Evolutionary conservation across 1,140 invertebrate genomes (phyloP).

Genomic region (fruit fly (Drosophila melanogaster)): Release_6_plus_ISO1_MT NC_004354.4:20720001-20720500

Average conservation of each 20-base stretch:
- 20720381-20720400: slow-evolving; percentile 66
- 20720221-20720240: slow-evolving; percentile 65
- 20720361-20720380: slow-evolving; percentile 67
- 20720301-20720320: neutral
- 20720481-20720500: slow-evolving; percentile 67
- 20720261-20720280: neutral
- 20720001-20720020: slow-evolving; percentile 36
- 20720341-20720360: slow-evolving; percentile 31
- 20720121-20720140: slow-evolving; percentile 76
- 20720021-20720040: neutral
- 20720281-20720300: slow-evolving; percentile 12
- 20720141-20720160: slow-evolving; percentile 84
- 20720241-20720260: slow-evolving; percentile 79
- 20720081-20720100: neutral
- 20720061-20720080: neutral
- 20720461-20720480: slow-evolving; percentile 55
- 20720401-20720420: slow-evolving; percentile 50
- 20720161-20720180: slow-evolving; percentile 84
- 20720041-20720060: neutral
- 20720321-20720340: slow-evolving; percentile 26
- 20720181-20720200: slow-evolving; percentile 73
- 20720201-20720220: slow-evolving; percentile 39
- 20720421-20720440: slow-evolving; percentile 85
- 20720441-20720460: slow-evolving; percentile 84
- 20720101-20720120: slow-evolving; percentile 49